Percentiles rank a stretch among this genome's conserved stretches.
Conservation (phyloP, 2,888 invertebrate genomes). For the Notodonta ziczac region DNA sequence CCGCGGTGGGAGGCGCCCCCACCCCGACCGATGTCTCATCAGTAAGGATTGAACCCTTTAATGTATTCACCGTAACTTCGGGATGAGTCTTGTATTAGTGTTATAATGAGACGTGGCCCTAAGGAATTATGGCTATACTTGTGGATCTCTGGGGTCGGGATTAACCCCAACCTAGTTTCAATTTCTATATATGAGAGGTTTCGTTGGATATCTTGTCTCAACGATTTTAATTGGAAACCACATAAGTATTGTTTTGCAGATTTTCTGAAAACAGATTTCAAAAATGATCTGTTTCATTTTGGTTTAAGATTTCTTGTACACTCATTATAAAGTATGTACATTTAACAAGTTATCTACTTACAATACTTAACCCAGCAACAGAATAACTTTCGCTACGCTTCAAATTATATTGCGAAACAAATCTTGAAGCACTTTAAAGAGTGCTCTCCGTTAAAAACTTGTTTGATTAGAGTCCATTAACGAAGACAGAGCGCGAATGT, state of each 20-base stretch:
- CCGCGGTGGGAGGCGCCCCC: constrained; percentile 64
- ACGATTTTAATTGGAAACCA: constrained; percentile 32
- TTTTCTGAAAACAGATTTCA: background rate
- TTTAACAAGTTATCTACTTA: constrained; percentile 7
- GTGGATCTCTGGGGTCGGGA: constrained; percentile 70
- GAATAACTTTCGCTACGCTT: constrained; percentile 26
- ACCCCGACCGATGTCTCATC: constrained; percentile 82
- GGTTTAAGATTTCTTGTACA: background rate
- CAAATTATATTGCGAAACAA: constrained; percentile 44
- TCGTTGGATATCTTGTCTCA: constrained; percentile 58
- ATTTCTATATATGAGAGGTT: constrained; percentile 74
- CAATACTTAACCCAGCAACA: constrained; percentile 5
- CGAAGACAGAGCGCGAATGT: constrained; percentile 45
- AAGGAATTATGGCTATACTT: constrained; percentile 83
- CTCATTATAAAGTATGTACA: background rate
- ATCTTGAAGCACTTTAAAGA: constrained; percentile 42
- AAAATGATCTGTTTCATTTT: background rate
- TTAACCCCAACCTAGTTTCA: constrained; percentile 80
- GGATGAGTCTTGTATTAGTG: constrained; percentile 85
- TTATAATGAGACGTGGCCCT: constrained; percentile 84
- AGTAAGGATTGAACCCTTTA: constrained; percentile 85
- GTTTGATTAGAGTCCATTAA: constrained; percentile 45
- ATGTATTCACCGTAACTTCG: constrained; percentile 84
- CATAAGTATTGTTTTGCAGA: background rate
- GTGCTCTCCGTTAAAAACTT: constrained; percentile 45